A percentile compares a stretch with the other conserved stretches of the same genome.
Evolutionary conservation across 2,888 invertebrate species (phyloP).

Genomic region (Rhorus exstirpatorius): DNA sequence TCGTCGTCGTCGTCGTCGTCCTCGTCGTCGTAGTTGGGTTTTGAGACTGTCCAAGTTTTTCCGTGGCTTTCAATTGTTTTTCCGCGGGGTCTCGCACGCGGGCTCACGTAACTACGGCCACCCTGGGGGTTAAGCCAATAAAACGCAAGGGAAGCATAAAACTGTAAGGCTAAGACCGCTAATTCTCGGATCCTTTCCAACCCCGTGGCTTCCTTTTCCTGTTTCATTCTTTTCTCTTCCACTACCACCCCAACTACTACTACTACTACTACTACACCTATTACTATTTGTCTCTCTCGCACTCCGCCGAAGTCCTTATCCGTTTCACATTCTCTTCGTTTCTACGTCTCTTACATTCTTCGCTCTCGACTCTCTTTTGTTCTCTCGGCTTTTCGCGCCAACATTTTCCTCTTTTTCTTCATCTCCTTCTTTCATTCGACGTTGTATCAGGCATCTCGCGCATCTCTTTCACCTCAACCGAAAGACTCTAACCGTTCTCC

Average conservation of each 20-base stretch:
- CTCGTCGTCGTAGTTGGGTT: slow-evolving; percentile 54
- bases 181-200: slow-evolving; percentile 73
- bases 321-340: slow-evolving; percentile 19
- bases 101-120: slow-evolving; percentile 50
- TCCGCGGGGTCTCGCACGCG: slow-evolving; percentile 65
- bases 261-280: neutral
- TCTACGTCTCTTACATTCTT: slow-evolving; percentile 36
- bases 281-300: slow-evolving; percentile 33
- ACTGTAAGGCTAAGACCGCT: slow-evolving; percentile 74
- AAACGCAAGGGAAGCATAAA: slow-evolving; percentile 76
- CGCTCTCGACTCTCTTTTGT: slow-evolving; percentile 7
- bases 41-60: slow-evolving; percentile 79
- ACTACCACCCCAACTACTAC: neutral
- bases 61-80: slow-evolving; percentile 79
- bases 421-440: slow-evolving; percentile 45
- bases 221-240: slow-evolving; percentile 54
- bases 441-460: slow-evolving; percentile 21
- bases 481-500: slow-evolving; percentile 27
- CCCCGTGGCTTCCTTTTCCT: slow-evolving; percentile 59
- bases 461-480: slow-evolving; percentile 31
- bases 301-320: slow-evolving; percentile 3
- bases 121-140: slow-evolving; percentile 75
- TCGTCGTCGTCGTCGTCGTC: slow-evolving; percentile 26
- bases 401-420: slow-evolving; percentile 5
- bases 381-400: slow-evolving; percentile 11